Conservation (phyloP, 2,113 vertebrate species). For the Myodes glareolus region DNA sequence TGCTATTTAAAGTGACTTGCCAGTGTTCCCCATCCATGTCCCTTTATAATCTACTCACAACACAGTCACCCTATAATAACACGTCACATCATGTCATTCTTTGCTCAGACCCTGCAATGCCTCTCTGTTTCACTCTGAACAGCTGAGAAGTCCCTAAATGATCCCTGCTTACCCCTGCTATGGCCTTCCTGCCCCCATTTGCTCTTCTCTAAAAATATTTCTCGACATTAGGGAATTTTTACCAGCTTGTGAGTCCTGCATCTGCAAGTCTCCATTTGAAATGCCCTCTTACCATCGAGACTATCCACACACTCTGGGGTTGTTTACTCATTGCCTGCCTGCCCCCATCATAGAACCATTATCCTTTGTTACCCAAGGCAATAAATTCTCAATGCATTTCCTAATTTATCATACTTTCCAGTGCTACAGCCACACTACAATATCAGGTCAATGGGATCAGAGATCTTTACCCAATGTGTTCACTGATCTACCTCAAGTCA, state of each 20-base stretch:
- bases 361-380: background rate
- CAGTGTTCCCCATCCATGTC: too few species aligned
- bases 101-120: background rate
- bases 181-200: background rate
- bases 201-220: background rate
- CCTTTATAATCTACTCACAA: background rate
- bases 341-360: background rate
- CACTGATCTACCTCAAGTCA: background rate
- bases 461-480: background rate
- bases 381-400: background rate
- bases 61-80: background rate
- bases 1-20: background rate
- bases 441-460: background rate
- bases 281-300: background rate
- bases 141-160: background rate
- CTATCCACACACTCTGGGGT: background rate
- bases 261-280: background rate
- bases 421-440: background rate
- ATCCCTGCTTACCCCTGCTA: background rate
- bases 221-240: background rate
- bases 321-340: background rate
- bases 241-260: background rate
- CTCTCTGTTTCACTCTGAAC: background rate
- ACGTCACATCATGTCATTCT: background rate
- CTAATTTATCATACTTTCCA: background rate